Base-by-base conservation (phyloP, 2,888 invertebrate genomes). In the Cryptosula pallasiana region DNA sequence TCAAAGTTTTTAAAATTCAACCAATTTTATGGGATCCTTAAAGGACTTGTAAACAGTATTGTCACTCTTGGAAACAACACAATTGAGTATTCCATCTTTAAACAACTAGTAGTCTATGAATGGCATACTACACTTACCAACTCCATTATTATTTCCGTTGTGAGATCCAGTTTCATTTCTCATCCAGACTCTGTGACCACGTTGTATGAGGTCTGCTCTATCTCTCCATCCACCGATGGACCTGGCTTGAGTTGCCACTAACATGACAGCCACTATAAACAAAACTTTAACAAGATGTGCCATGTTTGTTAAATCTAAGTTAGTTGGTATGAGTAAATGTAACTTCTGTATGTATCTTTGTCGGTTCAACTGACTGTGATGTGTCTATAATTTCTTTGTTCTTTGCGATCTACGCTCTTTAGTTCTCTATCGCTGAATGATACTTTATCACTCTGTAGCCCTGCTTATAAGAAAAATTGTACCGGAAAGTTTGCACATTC, bases 141-240 rank as follows among this genome's bases (percentile, higher is more conserved):
- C 29, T 13, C 32, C 63, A 32, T 63, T 63, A 25, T 3, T 9
- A 34, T 63, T 63, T 32, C 63, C 63, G n/a, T 63, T 63, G 27
- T 32, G 13, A 13, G 63, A 29, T 63, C 63, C 63, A 32, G 63
- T 32, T 25, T 63, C 9, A 32, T 27, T 32, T 63, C 9, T 2
- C 29, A 13, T 5, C 63, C 63, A 63, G n/a, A 34, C 34, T 29
- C 63, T 20, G 32, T 25, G 3, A 34, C 5, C 5, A 25, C 27
- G 29, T 23, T 57, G 57, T 23, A 57, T 57, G 5, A 9, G 5
- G n/a, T 63, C 34, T 13, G 32, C 63, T 27, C 63, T 63, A 2
- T 27, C 29, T 63, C 63, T 63, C 63, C 63, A 63, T 55, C 55
- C 55, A 5, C 3, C 63, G 13, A 32, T 63, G 32, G 63, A 16